Conservation (phyloP, 2,888 invertebrate species). For the Amphipoea lucens region DNA sequence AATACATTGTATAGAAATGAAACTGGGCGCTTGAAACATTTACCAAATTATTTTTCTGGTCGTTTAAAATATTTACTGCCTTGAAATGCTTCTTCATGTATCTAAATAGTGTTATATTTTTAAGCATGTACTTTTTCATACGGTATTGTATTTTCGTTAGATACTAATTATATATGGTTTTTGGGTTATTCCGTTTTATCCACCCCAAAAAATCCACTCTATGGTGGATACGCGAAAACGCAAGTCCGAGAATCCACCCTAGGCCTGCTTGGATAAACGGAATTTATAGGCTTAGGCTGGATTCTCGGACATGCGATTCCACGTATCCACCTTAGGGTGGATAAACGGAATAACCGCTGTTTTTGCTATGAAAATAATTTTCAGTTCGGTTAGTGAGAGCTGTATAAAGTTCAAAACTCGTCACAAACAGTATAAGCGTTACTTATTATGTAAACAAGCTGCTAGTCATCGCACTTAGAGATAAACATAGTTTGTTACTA, state of each 20-base stretch:
- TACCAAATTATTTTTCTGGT: no score
- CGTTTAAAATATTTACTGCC: neutral
- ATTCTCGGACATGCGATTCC: neutral
- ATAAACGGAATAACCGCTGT: neutral
- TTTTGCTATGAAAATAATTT: conserved; percentile 3
- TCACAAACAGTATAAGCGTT: conserved; percentile 51
- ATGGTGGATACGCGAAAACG: neutral
- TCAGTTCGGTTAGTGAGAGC: conserved; percentile 32
- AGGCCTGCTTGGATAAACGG: neutral
- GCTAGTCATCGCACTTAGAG: conserved; percentile 64
- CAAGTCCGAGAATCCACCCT: neutral
- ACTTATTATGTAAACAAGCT: conserved; percentile 51
- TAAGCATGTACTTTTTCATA: neutral
- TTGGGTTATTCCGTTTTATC: neutral
- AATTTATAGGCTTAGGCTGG: neutral
- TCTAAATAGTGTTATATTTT: conserved; percentile 16
- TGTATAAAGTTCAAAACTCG: conserved; percentile 46
- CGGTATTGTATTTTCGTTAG: neutral
- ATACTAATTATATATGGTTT: neutral
- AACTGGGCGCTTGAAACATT: no score
- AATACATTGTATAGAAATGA: neutral
- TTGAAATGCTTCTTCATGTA: neutral
- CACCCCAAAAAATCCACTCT: neutral
- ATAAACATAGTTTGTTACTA: conserved; percentile 66
- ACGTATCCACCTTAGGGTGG: neutral